Base-by-base conservation (phyloP, 2,797 vertebrate genomes). In the Mastacembelus armatus region DNA sequence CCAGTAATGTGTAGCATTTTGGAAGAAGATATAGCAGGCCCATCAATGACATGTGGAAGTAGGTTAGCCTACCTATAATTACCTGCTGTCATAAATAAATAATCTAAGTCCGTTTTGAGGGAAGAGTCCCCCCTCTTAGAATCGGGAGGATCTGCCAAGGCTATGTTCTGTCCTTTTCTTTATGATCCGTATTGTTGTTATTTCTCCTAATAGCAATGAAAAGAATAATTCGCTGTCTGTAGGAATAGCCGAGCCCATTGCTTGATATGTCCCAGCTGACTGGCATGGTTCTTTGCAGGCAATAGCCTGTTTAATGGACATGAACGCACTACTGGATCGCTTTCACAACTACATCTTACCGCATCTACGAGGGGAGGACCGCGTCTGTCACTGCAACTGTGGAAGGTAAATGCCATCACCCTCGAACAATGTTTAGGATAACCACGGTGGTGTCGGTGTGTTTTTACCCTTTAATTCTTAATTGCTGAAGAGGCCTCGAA, bases 301-400 rank as follows among this genome's bases (percentile, higher is more conserved):
- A 93, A 98, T 99, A 93, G 98, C 98, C 95, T 99, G 98, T 95
- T 96, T 99, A 95, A 98, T 99, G 97, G 98, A 99, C 95, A 99
- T 99, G 97, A 99, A 99, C 91, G 98, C 98, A 84, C 96, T 99
- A 93, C 92, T 99, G 95, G 98, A 99, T 92, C 97, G 98, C 90
- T 99, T 99, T 94, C 98, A 99, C 96, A 99, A 99, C 95, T 99
- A 99, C 94, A 99, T 99, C 95, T 89, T 99, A 93, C 98, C 98
- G 91, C 98, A 98, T 94, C 94, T 99, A 88, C 88, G 98, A 94
- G 98, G 98, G 90, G 98, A 99, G 90, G 98, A 99, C 91, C 95
- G 98, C 83, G 98, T 99, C 93, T 99, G 98, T 90, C 98, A 99
- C 92, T 99, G 98, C 96, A 98, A 98, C 95, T 99, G 98, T 95